Evolutionary conservation across 2,797 vertebrate genomes (phyloP), one percentile per base, ranked within the genome.

Genomic region (Bryconaethiops microstoma): DNA sequence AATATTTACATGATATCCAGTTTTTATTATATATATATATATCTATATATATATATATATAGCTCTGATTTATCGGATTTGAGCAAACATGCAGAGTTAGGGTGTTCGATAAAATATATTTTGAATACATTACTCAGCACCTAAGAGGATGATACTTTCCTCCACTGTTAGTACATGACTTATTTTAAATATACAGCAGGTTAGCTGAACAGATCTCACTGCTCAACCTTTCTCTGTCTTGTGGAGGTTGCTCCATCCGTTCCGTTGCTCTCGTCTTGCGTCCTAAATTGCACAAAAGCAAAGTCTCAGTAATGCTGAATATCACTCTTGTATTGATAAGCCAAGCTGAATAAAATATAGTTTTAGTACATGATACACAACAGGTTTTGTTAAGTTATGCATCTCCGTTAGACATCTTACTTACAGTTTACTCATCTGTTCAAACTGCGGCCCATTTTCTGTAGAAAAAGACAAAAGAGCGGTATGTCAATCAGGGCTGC

Each of bases 191-290:
- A 69, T 5, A 48, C 67, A 71, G 19, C 48, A 29, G 0, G 14
- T 52, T 19, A 14, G 8, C 21, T 14, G 21, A 69, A 21, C 19
- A 23, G 14, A 2, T 25, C 9, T 86, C 71, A 86, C 16, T 52
- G 48, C 13, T 84, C 76, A 59, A 59, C 83, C 82, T 90, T 97
- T 78, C 94, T 92, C 23, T 94, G 93, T 77, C 93, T 93, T 52
- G 88, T 81, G 2, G 87, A 87, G 70, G 80, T 91, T 45, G 71
- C 90, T 45, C 77, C 91, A 77, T 93, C 91, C 12, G 82, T 25
- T 50, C 81, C 90, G 5, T 88, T 88, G 59, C 77, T 90, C 16
- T 95, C 95, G 29, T 89, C 94, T 7, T 90, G 90, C 65, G 92
- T 92, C 87, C 96, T 97, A 9, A 4, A 83, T 78, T 23, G 69